These are phyloP conservation scores for Anagrus nilaparvatae DNA, from an alignment of 1,140 invertebrate genomes.

Conservation along the genomic window DNA sequence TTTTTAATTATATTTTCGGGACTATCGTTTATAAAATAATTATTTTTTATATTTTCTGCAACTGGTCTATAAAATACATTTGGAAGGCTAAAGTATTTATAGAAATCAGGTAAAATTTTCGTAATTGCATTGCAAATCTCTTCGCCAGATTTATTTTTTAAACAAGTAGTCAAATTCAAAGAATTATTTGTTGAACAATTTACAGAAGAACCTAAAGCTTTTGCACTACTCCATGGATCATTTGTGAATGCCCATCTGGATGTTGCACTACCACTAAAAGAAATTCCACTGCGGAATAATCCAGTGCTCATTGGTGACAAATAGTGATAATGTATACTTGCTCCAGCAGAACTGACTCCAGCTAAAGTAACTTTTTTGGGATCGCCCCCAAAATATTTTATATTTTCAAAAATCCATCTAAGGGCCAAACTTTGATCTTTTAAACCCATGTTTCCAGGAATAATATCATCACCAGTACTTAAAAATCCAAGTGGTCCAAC, in stretches of 20 bases:
- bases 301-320: too few relatives aligned
- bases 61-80: conserved; percentile 6
- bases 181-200: conserved; percentile 45
- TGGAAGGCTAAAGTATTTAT: conserved; percentile 1
- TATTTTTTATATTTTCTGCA: neutral
- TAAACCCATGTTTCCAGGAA: conserved; percentile 47
- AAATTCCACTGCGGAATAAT: too few relatives aligned
- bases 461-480: conserved; percentile 24
- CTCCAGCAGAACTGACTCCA: conserved; percentile 35
- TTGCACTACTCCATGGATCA: conserved; percentile 51
- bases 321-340: too few relatives aligned
- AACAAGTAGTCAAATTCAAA: neutral
- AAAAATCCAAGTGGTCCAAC: conserved; percentile 39
- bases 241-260: conserved; percentile 54
- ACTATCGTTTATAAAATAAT: neutral
- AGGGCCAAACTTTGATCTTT: conserved; percentile 45
- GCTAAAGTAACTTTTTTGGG: conserved; percentile 36
- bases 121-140: neutral
- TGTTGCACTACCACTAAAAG: conserved; percentile 60
- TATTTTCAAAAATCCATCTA: conserved; percentile 43
- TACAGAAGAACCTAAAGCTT: conserved; percentile 46
- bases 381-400: conserved; percentile 46
- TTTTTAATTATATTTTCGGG: conserved; percentile 3
- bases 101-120: too few relatives aligned
- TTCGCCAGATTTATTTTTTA: neutral